phyloP scores from a whole-genome alignment of 2,888 invertebrate genomes.

The Liposcelis brunnea region DNA sequence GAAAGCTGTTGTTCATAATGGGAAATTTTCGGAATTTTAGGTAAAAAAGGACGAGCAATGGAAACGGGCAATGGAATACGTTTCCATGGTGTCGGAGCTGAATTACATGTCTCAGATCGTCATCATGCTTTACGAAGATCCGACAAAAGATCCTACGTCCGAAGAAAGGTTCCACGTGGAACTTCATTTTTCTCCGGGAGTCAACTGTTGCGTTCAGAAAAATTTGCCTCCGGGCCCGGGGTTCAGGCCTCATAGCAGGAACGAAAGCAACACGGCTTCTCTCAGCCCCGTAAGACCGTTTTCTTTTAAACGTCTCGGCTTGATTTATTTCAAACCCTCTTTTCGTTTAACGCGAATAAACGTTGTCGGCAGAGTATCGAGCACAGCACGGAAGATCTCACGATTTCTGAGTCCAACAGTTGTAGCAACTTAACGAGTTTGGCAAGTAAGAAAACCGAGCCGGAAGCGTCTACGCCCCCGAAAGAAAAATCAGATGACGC shows the following conservation, averaged over 20 bases:
- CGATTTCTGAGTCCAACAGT: no score
- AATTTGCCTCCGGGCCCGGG: conserved; percentile 86
- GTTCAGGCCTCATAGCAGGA: conserved; percentile 78
- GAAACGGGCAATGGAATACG: conserved; percentile 96
- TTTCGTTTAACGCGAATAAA: no score
- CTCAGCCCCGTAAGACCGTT: conserved; percentile 37
- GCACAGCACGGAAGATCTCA: no score
- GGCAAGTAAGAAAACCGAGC: conserved; percentile 6
- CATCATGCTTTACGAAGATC: conserved; percentile 97
- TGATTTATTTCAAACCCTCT: neutral
- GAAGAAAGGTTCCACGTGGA: conserved; percentile 78
- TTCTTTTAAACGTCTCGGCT: conserved; percentile 13
- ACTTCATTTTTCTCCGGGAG: conserved; percentile 96
- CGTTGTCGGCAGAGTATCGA: no score
- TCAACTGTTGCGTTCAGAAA: conserved; percentile 89
- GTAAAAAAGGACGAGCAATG: conserved; percentile 78
- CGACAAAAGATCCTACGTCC: conserved; percentile 80
- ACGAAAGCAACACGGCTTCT: conserved; percentile 46
- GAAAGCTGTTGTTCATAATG: no score
- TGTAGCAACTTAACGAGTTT: no score
- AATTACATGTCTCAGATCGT: conserved; percentile 99
- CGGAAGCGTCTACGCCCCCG: no score
- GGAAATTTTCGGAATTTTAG: no score
- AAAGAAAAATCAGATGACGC: no score
- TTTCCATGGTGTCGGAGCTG: conserved; percentile 91